phyloP scores from a whole-genome alignment of 1,140 invertebrate species.

The Prorops nasuta region DNA sequence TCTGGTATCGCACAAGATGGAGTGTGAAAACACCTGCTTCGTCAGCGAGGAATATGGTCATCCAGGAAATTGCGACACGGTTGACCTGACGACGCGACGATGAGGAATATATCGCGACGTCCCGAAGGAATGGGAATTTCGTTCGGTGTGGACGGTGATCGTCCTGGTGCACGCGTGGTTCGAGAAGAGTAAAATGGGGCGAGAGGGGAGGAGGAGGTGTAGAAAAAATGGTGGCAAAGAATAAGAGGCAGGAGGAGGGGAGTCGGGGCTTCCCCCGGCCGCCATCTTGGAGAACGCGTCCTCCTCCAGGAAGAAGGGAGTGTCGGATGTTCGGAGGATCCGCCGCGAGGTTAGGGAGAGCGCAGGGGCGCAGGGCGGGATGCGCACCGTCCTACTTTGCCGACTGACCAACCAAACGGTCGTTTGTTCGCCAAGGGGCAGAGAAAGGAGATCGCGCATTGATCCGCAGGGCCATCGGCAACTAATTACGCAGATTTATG shows the following conservation, averaged over 20 bases:
- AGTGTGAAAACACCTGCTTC: too few species aligned
- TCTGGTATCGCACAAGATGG: too few species aligned
- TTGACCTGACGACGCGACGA: too few species aligned
- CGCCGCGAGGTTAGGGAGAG: conserved; percentile 25
- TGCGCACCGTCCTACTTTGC: conserved; percentile 51
- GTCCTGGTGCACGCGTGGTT: conserved; percentile 9
- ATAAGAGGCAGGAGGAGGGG: too few species aligned
- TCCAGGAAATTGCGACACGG: too few species aligned
- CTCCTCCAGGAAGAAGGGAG: conserved; percentile 20
- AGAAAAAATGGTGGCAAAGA: too few species aligned
- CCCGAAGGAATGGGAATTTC: conserved; percentile 42
- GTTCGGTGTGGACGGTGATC: conserved; percentile 19
- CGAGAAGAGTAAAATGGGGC: conserved; percentile 10
- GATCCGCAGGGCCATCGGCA: conserved; percentile 58
- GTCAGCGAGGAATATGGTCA: too few species aligned
- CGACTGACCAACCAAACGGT: conserved; percentile 54
- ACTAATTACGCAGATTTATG: conserved; percentile 70
- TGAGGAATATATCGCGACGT: too few species aligned
- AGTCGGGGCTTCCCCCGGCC: too few species aligned
- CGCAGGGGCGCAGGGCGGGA: conserved; percentile 32
- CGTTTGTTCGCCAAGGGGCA: conserved; percentile 45
- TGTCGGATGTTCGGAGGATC: conserved; percentile 14
- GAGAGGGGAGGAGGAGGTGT: conserved; percentile 1
- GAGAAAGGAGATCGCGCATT: conserved; percentile 55
- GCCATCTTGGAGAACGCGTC: conserved; percentile 8